Conservation (phyloP, 2,797 vertebrate genomes). For the Decapterus maruadsi region DNA sequence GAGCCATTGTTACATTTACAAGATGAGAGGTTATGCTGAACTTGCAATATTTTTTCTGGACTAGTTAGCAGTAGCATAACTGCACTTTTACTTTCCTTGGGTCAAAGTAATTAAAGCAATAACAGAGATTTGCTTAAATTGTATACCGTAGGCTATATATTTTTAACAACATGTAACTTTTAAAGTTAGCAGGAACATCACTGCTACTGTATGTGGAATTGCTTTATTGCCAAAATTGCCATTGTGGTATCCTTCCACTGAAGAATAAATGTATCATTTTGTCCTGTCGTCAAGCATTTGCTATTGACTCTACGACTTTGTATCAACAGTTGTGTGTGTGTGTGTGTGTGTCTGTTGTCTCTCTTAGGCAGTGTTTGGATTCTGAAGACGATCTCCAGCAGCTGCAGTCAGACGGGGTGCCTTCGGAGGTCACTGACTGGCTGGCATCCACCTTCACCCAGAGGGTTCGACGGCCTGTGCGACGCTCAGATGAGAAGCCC, state of each 20-base stretch:
- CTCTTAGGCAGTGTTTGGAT: slow-evolving; percentile 89
- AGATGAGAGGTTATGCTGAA: neutral
- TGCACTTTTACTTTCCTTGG: no score
- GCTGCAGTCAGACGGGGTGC: slow-evolving; percentile 91
- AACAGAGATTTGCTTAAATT: neutral
- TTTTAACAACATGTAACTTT: no score
- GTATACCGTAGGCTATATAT: no score
- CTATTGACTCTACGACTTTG: neutral
- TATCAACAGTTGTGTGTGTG: neutral
- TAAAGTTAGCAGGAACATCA: no score
- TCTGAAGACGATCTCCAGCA: slow-evolving; percentile 93
- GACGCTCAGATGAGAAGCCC: slow-evolving; percentile 91
- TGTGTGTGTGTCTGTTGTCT: slow-evolving; percentile 2
- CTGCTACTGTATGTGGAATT: no score
- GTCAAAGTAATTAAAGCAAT: neutral
- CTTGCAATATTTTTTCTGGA: no score
- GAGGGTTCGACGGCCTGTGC: slow-evolving; percentile 84
- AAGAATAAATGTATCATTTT: neutral
- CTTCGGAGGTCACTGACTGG: slow-evolving; percentile 94
- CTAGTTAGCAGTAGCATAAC: no score
- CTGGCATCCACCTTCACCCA: slow-evolving; percentile 94
- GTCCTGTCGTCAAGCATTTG: neutral
- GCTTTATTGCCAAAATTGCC: neutral
- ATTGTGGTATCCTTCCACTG: neutral
- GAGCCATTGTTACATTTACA: no score